Evolutionary conservation across 2,888 invertebrate species (phyloP).

Genomic region (Crossocerus cetratus): DNA sequence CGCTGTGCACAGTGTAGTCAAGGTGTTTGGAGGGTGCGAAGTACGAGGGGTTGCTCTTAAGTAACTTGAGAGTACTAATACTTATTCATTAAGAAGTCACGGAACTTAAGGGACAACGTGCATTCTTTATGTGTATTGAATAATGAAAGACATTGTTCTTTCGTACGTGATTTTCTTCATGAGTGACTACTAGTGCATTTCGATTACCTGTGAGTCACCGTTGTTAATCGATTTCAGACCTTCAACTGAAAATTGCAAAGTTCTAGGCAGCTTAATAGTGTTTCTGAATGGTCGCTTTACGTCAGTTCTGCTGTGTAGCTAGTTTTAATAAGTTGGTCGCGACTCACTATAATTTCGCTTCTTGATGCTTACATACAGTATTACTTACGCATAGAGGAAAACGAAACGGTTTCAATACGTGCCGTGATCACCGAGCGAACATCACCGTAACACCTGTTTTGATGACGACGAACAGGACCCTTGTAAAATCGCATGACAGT

Average conservation of each 20-base stretch:
- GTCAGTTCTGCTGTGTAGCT: slow-evolving; percentile 25
- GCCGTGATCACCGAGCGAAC: slow-evolving; percentile 33
- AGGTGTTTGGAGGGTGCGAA: neutral
- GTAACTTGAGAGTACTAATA: too few species aligned
- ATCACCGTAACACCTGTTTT: slow-evolving; percentile 19
- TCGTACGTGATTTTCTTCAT: too few species aligned
- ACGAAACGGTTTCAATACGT: slow-evolving; percentile 48
- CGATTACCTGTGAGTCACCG: too few species aligned
- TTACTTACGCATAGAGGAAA: slow-evolving; percentile 47
- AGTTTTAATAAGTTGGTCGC: slow-evolving; percentile 27
- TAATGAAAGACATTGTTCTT: too few species aligned
- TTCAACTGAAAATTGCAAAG: too few species aligned
- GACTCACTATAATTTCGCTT: slow-evolving; percentile 46
- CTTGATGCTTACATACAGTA: slow-evolving; percentile 33
- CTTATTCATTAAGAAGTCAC: too few species aligned
- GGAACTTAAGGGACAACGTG: too few species aligned
- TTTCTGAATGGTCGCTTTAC: slow-evolving; percentile 36
- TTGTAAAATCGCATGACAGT: slow-evolving; percentile 45
- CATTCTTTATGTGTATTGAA: too few species aligned
- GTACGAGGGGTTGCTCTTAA: too few species aligned
- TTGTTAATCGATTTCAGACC: too few species aligned
- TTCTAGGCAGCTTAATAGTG: too few species aligned
- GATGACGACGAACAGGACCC: neutral
- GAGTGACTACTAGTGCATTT: too few species aligned
- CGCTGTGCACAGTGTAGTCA: slow-evolving; percentile 27